Conservation (phyloP, 2,113 vertebrate species). For the Coracopsis vasa region DNA sequence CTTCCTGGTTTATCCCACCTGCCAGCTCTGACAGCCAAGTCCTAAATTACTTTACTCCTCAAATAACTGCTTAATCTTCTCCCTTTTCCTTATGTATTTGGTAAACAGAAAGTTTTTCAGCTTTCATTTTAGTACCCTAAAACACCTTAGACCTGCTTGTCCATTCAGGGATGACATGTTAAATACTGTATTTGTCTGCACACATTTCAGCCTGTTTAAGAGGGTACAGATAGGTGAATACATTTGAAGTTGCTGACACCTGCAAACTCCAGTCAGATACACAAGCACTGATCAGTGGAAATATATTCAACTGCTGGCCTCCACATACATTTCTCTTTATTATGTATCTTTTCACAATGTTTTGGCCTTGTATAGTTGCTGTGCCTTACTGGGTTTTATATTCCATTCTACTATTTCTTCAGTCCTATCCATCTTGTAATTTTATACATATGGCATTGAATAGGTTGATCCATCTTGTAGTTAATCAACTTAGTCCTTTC, state of each 20-base stretch:
- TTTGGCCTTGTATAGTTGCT: neutral
- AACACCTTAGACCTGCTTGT: neutral
- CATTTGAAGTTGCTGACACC: neutral
- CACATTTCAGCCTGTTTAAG: neutral
- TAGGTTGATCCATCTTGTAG: neutral
- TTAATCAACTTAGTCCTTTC: neutral
- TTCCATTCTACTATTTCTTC: neutral
- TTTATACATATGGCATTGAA: neutral
- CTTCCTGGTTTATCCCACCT: neutral
- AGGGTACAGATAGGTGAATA: neutral
- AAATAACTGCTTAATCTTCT: neutral
- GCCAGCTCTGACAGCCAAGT: neutral
- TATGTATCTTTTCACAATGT: neutral
- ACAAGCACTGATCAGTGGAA: neutral
- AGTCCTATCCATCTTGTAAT: neutral
- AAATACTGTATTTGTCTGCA: neutral
- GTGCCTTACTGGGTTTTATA: neutral
- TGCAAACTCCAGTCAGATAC: neutral
- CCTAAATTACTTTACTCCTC: neutral
- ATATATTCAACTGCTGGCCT: neutral
- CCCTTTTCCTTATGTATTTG: neutral
- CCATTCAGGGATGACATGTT: neutral
- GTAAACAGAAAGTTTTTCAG: neutral
- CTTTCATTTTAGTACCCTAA: neutral
- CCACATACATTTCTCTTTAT: neutral